These are phyloP conservation scores for Rhea americana DNA, from an alignment of 2,113 vertebrate genomes.

Conservation along the genomic window DNA sequence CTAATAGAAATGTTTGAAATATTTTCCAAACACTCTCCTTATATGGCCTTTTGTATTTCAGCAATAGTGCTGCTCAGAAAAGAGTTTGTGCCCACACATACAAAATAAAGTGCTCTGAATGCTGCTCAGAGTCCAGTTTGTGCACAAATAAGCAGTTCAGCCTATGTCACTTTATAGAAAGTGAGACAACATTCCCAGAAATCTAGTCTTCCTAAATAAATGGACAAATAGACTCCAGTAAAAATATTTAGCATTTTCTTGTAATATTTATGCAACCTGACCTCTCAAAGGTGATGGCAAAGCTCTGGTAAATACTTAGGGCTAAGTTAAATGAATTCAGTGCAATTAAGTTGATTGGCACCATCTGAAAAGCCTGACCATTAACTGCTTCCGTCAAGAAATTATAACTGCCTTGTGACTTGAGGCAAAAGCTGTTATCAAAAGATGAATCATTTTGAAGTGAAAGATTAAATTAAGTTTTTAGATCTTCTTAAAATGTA, in stretches of 20 bases:
- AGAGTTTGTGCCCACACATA: not conserved
- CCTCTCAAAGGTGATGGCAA: not conserved
- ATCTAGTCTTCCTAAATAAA: not conserved
- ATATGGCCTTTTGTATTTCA: not conserved
- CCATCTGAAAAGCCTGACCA: not conserved
- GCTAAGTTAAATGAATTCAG: not conserved
- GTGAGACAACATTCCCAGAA: not conserved
- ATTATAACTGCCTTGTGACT: not conserved
- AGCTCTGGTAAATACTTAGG: not conserved
- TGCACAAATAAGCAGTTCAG: not conserved
- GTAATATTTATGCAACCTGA: not conserved
- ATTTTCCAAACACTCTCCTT: not conserved
- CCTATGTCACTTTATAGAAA: not conserved
- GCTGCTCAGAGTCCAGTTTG: not conserved
- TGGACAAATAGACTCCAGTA: not conserved
- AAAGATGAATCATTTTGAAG: not conserved
- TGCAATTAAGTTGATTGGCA: not conserved
- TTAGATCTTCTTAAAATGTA: not conserved
- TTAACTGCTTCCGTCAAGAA: not conserved
- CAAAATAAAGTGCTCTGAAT: not conserved
- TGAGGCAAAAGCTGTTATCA: not conserved
- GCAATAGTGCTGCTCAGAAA: not conserved
- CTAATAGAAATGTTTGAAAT: not conserved
- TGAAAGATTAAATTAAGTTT: not conserved
- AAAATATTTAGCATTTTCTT: not conserved